These are phyloP conservation scores for Microcebus griseorufus DNA, from an alignment of 2,113 vertebrate genomes.

Conservation along the genomic window DNA sequence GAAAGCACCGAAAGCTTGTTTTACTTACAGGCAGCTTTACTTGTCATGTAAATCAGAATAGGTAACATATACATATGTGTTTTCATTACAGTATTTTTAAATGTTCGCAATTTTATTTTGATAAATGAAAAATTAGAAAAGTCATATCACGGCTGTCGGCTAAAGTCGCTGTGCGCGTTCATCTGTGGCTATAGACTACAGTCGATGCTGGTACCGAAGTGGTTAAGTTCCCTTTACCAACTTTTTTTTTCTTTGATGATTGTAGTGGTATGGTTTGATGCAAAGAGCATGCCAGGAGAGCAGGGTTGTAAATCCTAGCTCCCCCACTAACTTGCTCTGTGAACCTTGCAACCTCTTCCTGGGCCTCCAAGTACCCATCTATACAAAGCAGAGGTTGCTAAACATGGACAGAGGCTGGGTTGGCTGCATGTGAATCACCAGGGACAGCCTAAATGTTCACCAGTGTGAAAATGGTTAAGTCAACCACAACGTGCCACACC, in stretches of 20 bases:
- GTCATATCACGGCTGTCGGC: too few species aligned
- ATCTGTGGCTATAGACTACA: too few species aligned
- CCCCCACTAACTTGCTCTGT: not conserved
- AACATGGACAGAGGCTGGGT: not conserved
- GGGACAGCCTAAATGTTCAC: not conserved
- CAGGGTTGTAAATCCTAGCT: not conserved
- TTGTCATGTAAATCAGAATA: too few species aligned
- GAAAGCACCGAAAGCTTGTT: too few species aligned
- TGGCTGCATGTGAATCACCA: not conserved
- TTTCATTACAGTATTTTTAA: too few species aligned
- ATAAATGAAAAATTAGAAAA: too few species aligned
- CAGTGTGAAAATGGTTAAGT: not conserved
- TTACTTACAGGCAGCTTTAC: too few species aligned
- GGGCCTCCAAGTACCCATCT: not conserved
- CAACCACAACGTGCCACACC: not conserved
- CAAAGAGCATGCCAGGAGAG: not conserved
- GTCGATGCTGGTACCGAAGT: too few species aligned
- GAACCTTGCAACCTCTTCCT: not conserved
- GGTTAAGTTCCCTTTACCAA: not conserved
- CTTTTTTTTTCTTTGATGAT: not conserved
- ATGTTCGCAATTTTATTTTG: too few species aligned
- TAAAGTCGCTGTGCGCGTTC: too few species aligned
- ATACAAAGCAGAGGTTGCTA: not conserved
- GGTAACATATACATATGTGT: too few species aligned
- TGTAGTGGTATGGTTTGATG: not conserved